Evolutionary conservation across 2,113 vertebrate genomes (phyloP).

Genomic region (Pandion haliaetus): DNA sequence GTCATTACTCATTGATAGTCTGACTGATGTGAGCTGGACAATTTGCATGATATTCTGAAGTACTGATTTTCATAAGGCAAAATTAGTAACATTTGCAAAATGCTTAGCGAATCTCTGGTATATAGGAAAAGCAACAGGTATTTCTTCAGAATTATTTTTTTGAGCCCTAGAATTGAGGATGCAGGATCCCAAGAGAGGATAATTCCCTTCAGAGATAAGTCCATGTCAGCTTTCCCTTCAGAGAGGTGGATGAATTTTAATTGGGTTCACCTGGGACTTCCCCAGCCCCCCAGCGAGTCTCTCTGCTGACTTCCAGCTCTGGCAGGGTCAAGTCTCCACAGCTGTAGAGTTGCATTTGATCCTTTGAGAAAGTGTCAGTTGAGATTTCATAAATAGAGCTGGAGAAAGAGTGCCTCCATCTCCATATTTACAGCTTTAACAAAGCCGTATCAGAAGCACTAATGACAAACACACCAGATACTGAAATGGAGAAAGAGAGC

Average conservation of each 20-base stretch:
- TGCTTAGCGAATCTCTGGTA: not conserved
- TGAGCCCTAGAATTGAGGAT: not conserved
- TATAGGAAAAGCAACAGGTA: not conserved
- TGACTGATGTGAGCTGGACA: constrained; percentile 32
- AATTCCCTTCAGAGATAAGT: constrained; percentile 8
- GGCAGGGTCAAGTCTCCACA: not conserved
- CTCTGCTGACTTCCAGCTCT: not conserved
- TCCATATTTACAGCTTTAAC: not conserved
- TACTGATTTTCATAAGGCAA: constrained; percentile 12
- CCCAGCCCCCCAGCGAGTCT: not conserved
- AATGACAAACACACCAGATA: not conserved
- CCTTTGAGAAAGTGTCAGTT: constrained; percentile 8
- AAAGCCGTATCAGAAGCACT: not conserved
- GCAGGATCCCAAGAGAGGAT: not conserved
- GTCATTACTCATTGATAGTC: not conserved
- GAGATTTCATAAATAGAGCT: constrained; percentile 4
- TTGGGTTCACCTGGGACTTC: constrained; percentile 26
- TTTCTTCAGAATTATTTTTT: not conserved
- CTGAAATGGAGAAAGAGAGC: not conserved
- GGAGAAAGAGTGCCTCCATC: not conserved
- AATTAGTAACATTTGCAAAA: not conserved
- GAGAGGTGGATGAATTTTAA: constrained; percentile 41
- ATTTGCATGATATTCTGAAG: not conserved
- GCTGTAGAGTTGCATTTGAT: not conserved
- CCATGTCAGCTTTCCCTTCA: constrained; percentile 13